Base-by-base conservation (phyloP, 2,113 vertebrate genomes). In the Lasiurus cinereus region DNA sequence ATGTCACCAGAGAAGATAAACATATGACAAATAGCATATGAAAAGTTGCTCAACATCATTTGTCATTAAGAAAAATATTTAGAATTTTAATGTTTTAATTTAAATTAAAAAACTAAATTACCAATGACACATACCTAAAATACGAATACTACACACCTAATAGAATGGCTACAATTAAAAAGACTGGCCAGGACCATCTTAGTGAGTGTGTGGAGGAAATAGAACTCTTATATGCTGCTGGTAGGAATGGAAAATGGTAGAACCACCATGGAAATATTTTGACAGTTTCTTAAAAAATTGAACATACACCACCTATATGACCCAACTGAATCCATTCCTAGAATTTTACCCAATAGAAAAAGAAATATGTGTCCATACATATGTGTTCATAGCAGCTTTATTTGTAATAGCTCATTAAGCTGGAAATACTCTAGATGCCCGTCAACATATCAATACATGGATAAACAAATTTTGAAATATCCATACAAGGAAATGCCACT, bases 221-320 rank as follows among this genome's bases (percentile, higher is more conserved):
- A 8, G 50, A 85, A 84, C 9, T 36, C 31, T 16, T 46, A 16
- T 0, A 6, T 9, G 3, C 24, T 66, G 52, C 39, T 21, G 13
- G 5, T 27, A 50, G 56, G 31, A 27, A 33, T 21, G 39, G 22
- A 74, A 94, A 78, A 83, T 18, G 50, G 29, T 66, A 16, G 2
- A 2, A 43, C 48, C 6, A 29, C 29, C 83, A 69, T 27, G 56
- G 69, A 91, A 91, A 56, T 24, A 62, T 31, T 14, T 52, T 5
- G 29, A 52, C 59, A 59, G 3, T 83, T 91, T 86, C 79, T 88
- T 73, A 77, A 79, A 79, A 92, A 79, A 54, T 90, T 39, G 89
- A 67, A 27, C 6, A 2, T 22, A 62, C 5, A 4, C 59, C n/a
- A 88, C 24, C 83, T 24, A 8, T 13, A 2, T 16, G 69, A 79